Evolutionary conservation across 2,888 invertebrate genomes (phyloP).

Genomic region (Octonoba sinensis): DNA sequence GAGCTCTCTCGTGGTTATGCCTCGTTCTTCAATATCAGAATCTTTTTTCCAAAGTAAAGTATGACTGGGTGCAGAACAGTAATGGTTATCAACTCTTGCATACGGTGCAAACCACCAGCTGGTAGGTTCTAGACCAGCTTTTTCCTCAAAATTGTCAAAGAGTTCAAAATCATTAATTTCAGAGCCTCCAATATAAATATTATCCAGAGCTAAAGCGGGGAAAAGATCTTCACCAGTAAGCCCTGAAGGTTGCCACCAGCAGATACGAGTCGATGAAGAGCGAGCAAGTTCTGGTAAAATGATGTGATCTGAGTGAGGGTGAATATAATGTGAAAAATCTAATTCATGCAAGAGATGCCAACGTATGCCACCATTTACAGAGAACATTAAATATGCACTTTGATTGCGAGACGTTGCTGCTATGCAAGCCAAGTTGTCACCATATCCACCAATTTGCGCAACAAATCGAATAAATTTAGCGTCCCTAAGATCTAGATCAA

Average conservation of each 20-base stretch:
- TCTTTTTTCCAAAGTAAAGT: constrained; percentile 69
- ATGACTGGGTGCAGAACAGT: constrained; percentile 67
- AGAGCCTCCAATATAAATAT: constrained; percentile 72
- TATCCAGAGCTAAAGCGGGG: constrained; percentile 71
- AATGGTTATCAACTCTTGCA: constrained; percentile 62
- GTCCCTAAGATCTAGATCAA: constrained; percentile 70
- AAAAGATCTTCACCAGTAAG: constrained; percentile 59
- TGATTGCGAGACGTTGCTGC: constrained; percentile 68
- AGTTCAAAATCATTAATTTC: constrained; percentile 71
- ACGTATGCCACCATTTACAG: constrained; percentile 70
- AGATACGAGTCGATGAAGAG: constrained; percentile 69
- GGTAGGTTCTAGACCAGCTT: constrained; percentile 51
- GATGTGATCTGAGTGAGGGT: constrained; percentile 69
- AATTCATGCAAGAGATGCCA: constrained; percentile 71
- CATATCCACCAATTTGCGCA: constrained; percentile 69
- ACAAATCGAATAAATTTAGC: constrained; percentile 71
- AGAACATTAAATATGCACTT: constrained; percentile 70
- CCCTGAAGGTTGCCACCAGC: constrained; percentile 69
- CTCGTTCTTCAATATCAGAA: constrained; percentile 67
- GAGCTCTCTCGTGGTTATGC: constrained; percentile 71
- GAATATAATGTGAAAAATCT: constrained; percentile 68
- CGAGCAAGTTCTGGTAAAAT: constrained; percentile 69
- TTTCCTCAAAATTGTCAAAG: constrained; percentile 69
- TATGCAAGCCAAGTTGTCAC: constrained; percentile 67
- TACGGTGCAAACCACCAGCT: constrained; percentile 70